These are phyloP conservation scores for Nylanderia fulva DNA, from an alignment of 1,140 invertebrate genomes.

Conservation along the genomic window DNA sequence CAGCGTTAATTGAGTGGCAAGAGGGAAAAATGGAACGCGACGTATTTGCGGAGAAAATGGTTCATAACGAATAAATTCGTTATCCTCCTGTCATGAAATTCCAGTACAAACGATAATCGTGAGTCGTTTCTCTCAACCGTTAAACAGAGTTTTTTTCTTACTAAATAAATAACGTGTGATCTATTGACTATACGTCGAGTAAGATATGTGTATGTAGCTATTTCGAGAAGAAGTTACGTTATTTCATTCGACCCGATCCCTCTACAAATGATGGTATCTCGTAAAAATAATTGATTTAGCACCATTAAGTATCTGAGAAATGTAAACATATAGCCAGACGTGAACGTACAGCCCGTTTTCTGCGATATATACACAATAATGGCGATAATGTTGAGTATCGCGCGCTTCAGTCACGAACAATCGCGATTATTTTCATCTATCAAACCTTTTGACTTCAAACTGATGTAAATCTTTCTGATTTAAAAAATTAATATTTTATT, in stretches of 20 bases:
- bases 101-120: conserved; percentile 2
- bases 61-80: conserved; percentile 45
- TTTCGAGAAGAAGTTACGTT: not conserved
- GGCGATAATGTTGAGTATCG: not conserved
- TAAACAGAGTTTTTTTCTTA: not conserved
- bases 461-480: not conserved
- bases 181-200: not conserved
- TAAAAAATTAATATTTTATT: not conserved
- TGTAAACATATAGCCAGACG: not conserved
- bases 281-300: conserved; percentile 13
- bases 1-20: conserved; percentile 58
- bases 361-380: not conserved
- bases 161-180: conserved; percentile 10
- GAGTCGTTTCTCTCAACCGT: conserved; percentile 13
- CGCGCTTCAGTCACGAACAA: not conserved
- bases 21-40: conserved; percentile 35
- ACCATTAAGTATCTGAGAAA: not conserved
- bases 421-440: not conserved
- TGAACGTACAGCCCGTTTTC: not conserved
- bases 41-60: conserved; percentile 32
- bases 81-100: conserved; percentile 25
- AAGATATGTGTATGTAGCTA: conserved; percentile 7
- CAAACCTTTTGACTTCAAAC: not conserved
- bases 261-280: not conserved
- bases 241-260: not conserved